Conservation (phyloP, 1,140 invertebrate genomes). For the Ceratosolen fusciceps region DNA sequence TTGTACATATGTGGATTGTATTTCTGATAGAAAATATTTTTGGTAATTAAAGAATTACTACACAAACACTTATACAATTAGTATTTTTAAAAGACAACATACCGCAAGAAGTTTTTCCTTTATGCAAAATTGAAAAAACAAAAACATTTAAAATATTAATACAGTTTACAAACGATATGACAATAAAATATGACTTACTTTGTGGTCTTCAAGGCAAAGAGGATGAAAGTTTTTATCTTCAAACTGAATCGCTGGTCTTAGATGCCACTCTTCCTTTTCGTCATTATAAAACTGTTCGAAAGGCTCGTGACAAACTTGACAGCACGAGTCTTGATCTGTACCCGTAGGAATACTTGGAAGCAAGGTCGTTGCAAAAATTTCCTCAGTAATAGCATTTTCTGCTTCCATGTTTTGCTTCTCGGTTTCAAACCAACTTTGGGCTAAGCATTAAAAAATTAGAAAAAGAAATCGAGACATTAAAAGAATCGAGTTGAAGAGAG, state of each 20-base stretch:
- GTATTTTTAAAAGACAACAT: conserved; percentile 55
- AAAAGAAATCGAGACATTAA: background rate
- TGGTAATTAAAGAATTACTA: background rate
- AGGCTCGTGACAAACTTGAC: conserved; percentile 90
- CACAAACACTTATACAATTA: conserved; percentile 12
- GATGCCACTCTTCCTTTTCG: conserved; percentile 96
- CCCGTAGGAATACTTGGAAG: conserved; percentile 77
- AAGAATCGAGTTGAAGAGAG: no score
- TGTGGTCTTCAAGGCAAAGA: conserved; percentile 90
- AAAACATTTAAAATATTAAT: conserved; percentile 57
- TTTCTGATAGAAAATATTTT: background rate
- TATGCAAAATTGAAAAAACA: conserved; percentile 61
- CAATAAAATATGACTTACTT: conserved; percentile 72
- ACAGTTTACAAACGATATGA: conserved; percentile 27
- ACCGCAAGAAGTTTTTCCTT: conserved; percentile 68
- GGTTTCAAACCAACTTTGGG: conserved; percentile 90
- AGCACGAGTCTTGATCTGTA: conserved; percentile 76
- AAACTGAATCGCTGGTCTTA: conserved; percentile 84
- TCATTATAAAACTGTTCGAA: conserved; percentile 97
- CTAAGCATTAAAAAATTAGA: conserved; percentile 67
- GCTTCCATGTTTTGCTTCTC: conserved; percentile 75
- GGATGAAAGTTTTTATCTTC: conserved; percentile 91
- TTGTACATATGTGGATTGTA: no score
- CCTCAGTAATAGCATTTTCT: conserved; percentile 67
- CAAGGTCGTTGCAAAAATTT: conserved; percentile 70